Base-by-base conservation (phyloP, 2,797 vertebrate genomes). In the Anguilla obscura region DNA sequence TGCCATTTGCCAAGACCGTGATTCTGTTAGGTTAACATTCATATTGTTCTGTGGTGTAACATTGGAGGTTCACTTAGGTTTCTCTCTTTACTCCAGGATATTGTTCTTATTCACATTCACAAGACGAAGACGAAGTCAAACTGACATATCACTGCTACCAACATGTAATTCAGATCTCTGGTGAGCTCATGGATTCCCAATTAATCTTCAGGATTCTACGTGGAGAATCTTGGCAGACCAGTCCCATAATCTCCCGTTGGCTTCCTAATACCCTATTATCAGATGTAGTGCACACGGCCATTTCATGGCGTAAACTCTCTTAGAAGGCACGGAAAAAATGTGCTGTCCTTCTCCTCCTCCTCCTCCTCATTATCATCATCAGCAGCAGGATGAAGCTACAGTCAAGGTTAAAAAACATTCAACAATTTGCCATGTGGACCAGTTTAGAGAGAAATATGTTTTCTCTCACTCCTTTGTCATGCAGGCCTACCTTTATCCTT, bases 201-300 rank as follows among this genome's bases (percentile, higher is more conserved):
- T 33, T 33, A 71, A 27, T 30, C 69, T 30, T 45, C 18, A 40
- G 74, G 74, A 79, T 79, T 40, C 74, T 40, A 7, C 36, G 45
- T 79, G 74, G 33, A 79, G 74, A 79, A 40, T 79, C 74, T 79
- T 79, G 74, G 36, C 74, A 79, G 74, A 79, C 74, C 14, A 27
- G 74, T 79, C 36, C 16, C 14, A 45, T 45, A 45, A 79, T 79
- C 36, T 21, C 33, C 36, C 18, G 16, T 5, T 18, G 21, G 74
- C 33, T 40, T 36, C 71, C 33, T 36, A 33, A 76, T 76, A 76
- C 33, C 14, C 16, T 45, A 8, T 45, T 40, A 79, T 16, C 74
- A 79, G 18, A 79, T 79, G 5, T 6, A 79, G 36, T 45, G 16
- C 36, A 6, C 14, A 79, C 74, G 45, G 33, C 36, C 36, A 79